Base-by-base conservation (phyloP, 2,113 vertebrate genomes). In the Atrichornis clamosus region DNA sequence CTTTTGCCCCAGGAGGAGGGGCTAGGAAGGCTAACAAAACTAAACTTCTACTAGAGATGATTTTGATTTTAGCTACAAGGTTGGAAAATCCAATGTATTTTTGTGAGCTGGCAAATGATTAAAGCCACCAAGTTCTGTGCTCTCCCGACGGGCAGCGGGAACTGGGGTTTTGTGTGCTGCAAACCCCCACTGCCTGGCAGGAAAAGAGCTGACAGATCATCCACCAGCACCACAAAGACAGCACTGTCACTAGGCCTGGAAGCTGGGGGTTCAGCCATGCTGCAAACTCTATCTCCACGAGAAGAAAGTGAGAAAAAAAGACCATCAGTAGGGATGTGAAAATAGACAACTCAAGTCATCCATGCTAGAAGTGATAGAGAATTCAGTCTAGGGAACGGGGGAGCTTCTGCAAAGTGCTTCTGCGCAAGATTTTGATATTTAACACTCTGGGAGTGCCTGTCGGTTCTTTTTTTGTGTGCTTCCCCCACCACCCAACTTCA, bases 71-170 rank as follows among this genome's bases (percentile, higher is more conserved):
- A 75, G 46, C 74, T 81, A 46, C 46, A 59, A 49, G 68, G 39
- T 1, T 88, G 59, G 84, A 91, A 94, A 95, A 68, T 33, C 11
- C 62, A 58, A 49, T 0, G 1, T 62, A 78, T 39, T 95, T 83
- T 73, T 85, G 91, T 46, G 65, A 95, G 80, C 80, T 89, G 89
- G 89, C 68, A 95, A 81, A 78, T 55, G 87, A 96, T 82, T 27
- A 94, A 95, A 84, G 78, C 62, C 8, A 17, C 80, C 41, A 69
- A 58, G 67, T 33, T 75, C 79, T 33, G 44, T 20, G 27, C 70
- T 60, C 22, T 91, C 65, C 68, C 9, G 0, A 74, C 1, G 2
- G 47, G 79, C 55, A 82, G 49, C 0, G 0, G 72, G 53, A 96
- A 18, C 24, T 17, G 75, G 59, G 56, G 33, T 12, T 90, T 80